phyloP scores from a whole-genome alignment of 2,888 invertebrate species.

The Scaptomyza parva region DNA sequence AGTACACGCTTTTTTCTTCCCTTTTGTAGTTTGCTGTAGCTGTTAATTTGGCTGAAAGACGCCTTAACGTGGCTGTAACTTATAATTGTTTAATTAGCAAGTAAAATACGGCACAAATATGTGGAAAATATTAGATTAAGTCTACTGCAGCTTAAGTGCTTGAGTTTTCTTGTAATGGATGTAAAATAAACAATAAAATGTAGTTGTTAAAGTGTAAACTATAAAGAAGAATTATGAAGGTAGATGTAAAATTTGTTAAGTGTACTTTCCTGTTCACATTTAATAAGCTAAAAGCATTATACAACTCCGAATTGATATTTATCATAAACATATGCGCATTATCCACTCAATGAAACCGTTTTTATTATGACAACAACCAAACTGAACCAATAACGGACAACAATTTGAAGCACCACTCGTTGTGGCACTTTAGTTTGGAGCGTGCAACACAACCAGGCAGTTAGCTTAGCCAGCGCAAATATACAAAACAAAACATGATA shows the following conservation, averaged over 20 bases:
- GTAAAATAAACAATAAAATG: conserved; percentile 1
- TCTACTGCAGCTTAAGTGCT: conserved; percentile 21
- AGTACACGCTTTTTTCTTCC: neutral
- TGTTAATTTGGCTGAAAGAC: conserved; percentile 62
- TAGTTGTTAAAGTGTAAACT: no score
- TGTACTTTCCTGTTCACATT: conserved; percentile 56
- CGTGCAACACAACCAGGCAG: conserved; percentile 32
- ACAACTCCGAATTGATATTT: conserved; percentile 65
- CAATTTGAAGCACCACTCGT: conserved; percentile 45
- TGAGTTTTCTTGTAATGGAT: conserved; percentile 1
- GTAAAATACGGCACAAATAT: conserved; percentile 71
- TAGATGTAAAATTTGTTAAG: conserved; percentile 18
- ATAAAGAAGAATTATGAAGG: no score
- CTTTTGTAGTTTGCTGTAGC: conserved; percentile 16
- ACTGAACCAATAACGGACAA: conserved; percentile 32
- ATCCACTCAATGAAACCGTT: conserved; percentile 56
- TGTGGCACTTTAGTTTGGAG: conserved; percentile 41
- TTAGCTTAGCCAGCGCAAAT: conserved; percentile 17
- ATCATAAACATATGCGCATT: conserved; percentile 73
- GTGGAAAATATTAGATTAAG: conserved; percentile 66
- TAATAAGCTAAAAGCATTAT: conserved; percentile 73
- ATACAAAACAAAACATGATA: conserved; percentile 53
- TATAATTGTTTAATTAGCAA: conserved; percentile 79
- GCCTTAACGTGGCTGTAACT: conserved; percentile 50
- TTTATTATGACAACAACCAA: conserved; percentile 60